Base-by-base conservation (phyloP, 2,888 invertebrate species). In the Tenthredo amoena region DNA sequence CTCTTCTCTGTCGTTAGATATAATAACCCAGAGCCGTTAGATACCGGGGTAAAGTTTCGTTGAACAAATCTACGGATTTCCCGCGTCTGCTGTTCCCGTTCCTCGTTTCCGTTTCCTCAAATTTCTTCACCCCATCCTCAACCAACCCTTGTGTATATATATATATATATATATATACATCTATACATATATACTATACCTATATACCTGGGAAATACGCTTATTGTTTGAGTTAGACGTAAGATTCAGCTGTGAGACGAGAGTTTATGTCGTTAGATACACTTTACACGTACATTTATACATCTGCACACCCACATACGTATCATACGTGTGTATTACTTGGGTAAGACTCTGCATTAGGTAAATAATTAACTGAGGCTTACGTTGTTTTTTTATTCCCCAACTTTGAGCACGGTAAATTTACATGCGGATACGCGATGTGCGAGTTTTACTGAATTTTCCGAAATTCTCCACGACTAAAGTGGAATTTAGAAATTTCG, bases 21-120 rank as follows among this genome's bases (percentile, higher is more conserved):
- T 31, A 68, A 68, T 31, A 31, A 68, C 15, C 31, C 3, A 26
- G 4, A 68, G 34, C 31, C 15, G 68, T 26, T 68, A 31, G 26
- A 68, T 71, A 37, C 37, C 37, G 71, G 18, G 71, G n/a, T n/a
- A 37, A 74, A 74, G 72, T 74, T 55, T 74, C 40, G 40, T 21
- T 21, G 40, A 74, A 43, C 72, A 74, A 74, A 74, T 74, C 43
- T 74, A 74, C 31, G 43, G 43, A 74, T 74, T 74, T 74, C 40
- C 72, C 72, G n/a, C 40, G 72, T 72, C 72, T 21, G 40, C 72
- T 21, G 40, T 72, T 72, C 21, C n/a, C 72, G 40, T 72, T 40
- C 40, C 72, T 37, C 43, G 72, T 74, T 74, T 74, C 72, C 72
- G 72, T 43, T 43, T 74, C 72, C 72, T 21, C 62, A 26, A 62